Conservation (phyloP, 2,113 vertebrate genomes). For the Forbesichthys papilliferus region DNA sequence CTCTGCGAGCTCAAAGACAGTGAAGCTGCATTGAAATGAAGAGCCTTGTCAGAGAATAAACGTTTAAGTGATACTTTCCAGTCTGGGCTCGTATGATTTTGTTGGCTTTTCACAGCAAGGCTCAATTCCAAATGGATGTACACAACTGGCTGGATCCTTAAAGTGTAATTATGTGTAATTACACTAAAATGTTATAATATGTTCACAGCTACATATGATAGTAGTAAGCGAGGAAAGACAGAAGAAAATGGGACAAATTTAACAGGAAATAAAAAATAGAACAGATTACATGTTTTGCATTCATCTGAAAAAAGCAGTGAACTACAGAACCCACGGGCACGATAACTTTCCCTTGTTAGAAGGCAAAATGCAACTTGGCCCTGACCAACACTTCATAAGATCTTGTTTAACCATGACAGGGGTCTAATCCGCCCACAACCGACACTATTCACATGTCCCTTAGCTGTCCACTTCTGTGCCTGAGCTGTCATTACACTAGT, state of each 20-base stretch:
- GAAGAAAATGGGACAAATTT: neutral
- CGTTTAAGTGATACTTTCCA: constrained; percentile 63
- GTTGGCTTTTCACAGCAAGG: constrained; percentile 37
- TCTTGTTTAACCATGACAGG: constrained; percentile 51
- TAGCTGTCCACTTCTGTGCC: constrained; percentile 67
- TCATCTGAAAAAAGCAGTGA: neutral
- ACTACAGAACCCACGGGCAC: neutral
- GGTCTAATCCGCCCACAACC: constrained; percentile 51
- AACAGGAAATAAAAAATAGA: neutral
- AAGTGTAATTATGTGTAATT: constrained; percentile 61
- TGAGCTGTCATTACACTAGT: constrained; percentile 63
- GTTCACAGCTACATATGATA: constrained; percentile 33
- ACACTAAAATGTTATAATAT: constrained; percentile 43
- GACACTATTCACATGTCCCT: constrained; percentile 30
- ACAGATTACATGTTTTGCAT: neutral
- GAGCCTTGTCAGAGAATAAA: constrained; percentile 49
- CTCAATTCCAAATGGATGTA: constrained; percentile 45
- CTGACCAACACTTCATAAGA: constrained; percentile 53
- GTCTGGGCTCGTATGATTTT: constrained; percentile 46
- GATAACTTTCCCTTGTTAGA: neutral
- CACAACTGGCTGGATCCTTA: constrained; percentile 43
- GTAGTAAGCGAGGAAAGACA: constrained; percentile 4
- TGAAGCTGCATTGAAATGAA: constrained; percentile 54
- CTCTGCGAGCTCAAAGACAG: constrained; percentile 39
- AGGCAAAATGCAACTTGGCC: neutral